Evolutionary conservation across 2,888 invertebrate genomes (phyloP), one percentile per base, ranked within the genome.

Genomic region (Cactoblastis cactorum): DNA sequence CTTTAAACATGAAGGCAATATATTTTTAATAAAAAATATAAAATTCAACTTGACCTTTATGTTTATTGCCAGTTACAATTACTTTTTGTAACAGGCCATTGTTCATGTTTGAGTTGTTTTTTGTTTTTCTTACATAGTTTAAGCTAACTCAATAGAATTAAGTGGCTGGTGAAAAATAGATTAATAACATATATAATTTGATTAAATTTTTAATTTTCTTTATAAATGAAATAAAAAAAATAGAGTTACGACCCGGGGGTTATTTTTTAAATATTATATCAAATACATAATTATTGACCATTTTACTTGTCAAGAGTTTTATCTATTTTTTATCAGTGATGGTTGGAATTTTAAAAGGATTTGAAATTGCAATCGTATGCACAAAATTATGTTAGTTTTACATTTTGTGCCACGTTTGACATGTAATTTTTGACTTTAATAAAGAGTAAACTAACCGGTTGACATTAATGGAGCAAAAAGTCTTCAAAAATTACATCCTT

Each of bases 111-210:
- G 62, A 51, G 53, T 62, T 62, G 8, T 65, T 65, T 71, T 71
- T 63, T 70, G 66, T 71, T 75, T 71, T 67, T 67, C 62, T 71
- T 71, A 63, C 61, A 59, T 70, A 74, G 67, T 65, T 58, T 73
- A 77, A 80, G 80, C 74, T 85, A 82, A 78, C 67, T 71, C 61
- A 61, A 66, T 76, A 77, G 66, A 62, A 59, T 67, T 63, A 62
- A 33, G 50, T 49, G 51, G 45, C 50, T 53, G 52, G 49, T 51
- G 24, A 28, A 49, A 52, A 49, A 37, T 17, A 28, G 3, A 8
- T 28, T 8, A 1, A 8, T 6, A 8, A 6, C n/a, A n/a, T n/a
- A n/a, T n/a, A n/a, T n/a, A n/a, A n/a, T n/a, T n/a, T n/a, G n/a
- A n/a, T n/a, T n/a, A n/a, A n/a, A n/a, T n/a, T n/a, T n/a, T n/a